Conservation (phyloP, 2,113 vertebrate genomes). For the Nipponia nippon region DNA sequence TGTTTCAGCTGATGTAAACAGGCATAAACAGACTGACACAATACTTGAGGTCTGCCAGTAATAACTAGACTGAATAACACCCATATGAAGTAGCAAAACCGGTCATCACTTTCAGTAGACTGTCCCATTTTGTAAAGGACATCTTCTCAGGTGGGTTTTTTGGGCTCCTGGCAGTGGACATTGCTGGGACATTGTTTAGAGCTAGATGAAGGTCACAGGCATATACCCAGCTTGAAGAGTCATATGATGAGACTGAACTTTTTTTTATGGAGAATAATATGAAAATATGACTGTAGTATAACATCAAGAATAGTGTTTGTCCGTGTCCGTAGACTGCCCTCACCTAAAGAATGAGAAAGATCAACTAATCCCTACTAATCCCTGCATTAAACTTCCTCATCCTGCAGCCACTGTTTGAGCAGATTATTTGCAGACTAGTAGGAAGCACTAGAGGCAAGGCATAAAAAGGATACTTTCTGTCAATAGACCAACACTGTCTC, state of each 20-base stretch:
- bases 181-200: background rate
- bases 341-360: background rate
- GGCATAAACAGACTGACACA: background rate
- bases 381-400: background rate
- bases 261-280: background rate
- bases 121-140: background rate
- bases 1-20: background rate
- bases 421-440: background rate
- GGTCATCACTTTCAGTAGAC: background rate
- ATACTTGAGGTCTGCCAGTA: background rate
- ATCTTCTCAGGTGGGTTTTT: background rate
- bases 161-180: background rate
- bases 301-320: background rate
- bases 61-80: background rate
- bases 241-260: background rate
- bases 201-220: background rate
- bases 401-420: background rate
- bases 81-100: background rate
- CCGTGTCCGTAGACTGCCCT: background rate
- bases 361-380: background rate
- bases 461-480: background rate
- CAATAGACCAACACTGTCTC: background rate
- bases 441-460: background rate
- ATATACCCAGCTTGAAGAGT: background rate
- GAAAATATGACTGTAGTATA: background rate